Conservation (phyloP, 2,888 invertebrate genomes). For the Dolichomitus sp. region DNA sequence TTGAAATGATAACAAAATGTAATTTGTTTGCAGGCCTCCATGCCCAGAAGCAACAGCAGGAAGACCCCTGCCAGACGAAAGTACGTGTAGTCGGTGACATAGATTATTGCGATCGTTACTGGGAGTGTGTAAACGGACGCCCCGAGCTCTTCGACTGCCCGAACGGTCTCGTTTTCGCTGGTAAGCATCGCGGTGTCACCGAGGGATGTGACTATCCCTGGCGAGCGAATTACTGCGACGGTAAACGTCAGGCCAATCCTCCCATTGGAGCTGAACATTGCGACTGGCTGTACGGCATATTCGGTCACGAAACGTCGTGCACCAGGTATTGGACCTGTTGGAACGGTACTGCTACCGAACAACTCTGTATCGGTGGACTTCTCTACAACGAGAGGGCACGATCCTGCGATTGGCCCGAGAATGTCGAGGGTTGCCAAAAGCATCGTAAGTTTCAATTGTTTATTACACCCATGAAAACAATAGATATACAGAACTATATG, state of each 20-base stretch:
- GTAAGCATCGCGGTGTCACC: conserved; percentile 95
- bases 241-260: conserved; percentile 93
- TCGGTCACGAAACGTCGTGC: conserved; percentile 97
- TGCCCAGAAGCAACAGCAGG: conserved; percentile 86
- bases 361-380: conserved; percentile 96
- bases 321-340: conserved; percentile 98
- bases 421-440: conserved; percentile 97
- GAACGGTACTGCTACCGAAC: conserved; percentile 97
- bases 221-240: conserved; percentile 95
- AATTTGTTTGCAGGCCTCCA: conserved; percentile 73
- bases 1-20: not conserved
- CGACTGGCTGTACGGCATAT: conserved; percentile 97
- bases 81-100: conserved; percentile 92
- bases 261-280: conserved; percentile 95
- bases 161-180: conserved; percentile 96
- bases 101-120: conserved; percentile 94
- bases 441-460: conserved; percentile 87
- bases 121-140: conserved; percentile 95
- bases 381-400: conserved; percentile 96
- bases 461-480: too few species aligned
- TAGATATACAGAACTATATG: too few species aligned
- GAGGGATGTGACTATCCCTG: conserved; percentile 97
- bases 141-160: conserved; percentile 96
- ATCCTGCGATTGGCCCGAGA: conserved; percentile 98
- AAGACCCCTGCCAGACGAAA: conserved; percentile 95